Evolutionary conservation across 2,797 vertebrate species (phyloP).

Genomic region (Centropyge bicolor): DNA sequence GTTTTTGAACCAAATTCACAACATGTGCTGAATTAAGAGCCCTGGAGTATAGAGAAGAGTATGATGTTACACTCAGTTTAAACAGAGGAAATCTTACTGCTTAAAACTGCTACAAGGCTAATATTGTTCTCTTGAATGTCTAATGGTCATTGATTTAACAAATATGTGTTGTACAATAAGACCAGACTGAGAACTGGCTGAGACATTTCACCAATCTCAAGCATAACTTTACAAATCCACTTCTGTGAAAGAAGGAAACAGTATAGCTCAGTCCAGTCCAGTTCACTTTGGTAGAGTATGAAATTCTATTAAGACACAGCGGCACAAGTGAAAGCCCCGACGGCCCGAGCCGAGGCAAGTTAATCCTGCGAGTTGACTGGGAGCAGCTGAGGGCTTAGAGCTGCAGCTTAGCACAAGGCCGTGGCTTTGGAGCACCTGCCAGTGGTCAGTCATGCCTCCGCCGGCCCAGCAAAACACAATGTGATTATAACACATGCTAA

Average conservation of each 20-base stretch:
- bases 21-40: not conserved
- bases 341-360: constrained; percentile 36
- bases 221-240: constrained; percentile 34
- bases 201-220: constrained; percentile 7
- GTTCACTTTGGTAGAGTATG: constrained; percentile 32
- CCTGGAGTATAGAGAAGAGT: not conserved
- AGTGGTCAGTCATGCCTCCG: constrained; percentile 54
- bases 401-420: constrained; percentile 65
- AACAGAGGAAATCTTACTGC: not conserved
- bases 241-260: constrained; percentile 18
- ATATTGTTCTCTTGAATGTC: not conserved
- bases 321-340: constrained; percentile 46
- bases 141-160: not conserved
- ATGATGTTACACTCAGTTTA: not conserved
- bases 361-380: constrained; percentile 67
- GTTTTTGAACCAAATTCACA: not conserved
- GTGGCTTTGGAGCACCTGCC: constrained; percentile 63
- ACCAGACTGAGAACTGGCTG: not conserved
- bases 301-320: constrained; percentile 66
- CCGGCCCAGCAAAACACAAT: constrained; percentile 14
- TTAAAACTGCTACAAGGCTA: not conserved
- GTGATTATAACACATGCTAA: constrained; percentile 27
- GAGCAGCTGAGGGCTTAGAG: constrained; percentile 65
- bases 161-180: not conserved
- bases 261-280: constrained; percentile 13